Evolutionary conservation across 2,797 vertebrate genomes (phyloP).

Genomic region (Craterocephalus amniculus): DNA sequence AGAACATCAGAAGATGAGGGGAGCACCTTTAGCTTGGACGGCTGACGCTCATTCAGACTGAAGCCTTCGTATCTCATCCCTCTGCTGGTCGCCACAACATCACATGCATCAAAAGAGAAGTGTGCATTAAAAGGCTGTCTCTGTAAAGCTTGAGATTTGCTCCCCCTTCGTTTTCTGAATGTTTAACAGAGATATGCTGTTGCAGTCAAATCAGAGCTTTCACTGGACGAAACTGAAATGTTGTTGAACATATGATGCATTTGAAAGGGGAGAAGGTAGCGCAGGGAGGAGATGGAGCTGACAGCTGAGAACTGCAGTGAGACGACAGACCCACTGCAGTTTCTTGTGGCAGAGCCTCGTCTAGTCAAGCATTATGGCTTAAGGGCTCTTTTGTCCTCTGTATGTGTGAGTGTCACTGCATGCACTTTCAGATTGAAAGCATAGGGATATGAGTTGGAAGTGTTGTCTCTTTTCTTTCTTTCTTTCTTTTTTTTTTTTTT

Average conservation of each 20-base stretch:
- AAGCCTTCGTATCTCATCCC: constrained; percentile 29
- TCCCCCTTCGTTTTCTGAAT: constrained; percentile 15
- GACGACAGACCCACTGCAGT: constrained; percentile 48
- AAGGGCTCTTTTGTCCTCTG: constrained; percentile 13
- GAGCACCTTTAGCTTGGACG: constrained; percentile 9
- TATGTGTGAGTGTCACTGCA: not conserved
- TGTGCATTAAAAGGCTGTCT: constrained; percentile 25
- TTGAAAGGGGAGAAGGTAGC: constrained; percentile 26
- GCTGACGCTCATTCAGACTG: constrained; percentile 21
- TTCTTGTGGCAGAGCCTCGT: constrained; percentile 35
- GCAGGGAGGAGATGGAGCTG: constrained; percentile 30
- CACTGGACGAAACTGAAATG: constrained; percentile 28
- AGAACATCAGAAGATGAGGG: constrained; percentile 17
- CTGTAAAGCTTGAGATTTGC: constrained; percentile 31
- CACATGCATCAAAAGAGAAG: constrained; percentile 31
- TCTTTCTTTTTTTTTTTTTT: too few relatives aligned
- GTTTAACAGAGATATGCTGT: constrained; percentile 29
- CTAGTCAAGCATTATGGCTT: constrained; percentile 44
- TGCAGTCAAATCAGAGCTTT: constrained; percentile 22
- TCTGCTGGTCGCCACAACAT: constrained; percentile 34
- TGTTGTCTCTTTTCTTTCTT: constrained; percentile 46
- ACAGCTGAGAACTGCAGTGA: constrained; percentile 50
- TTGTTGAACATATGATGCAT: constrained; percentile 25
- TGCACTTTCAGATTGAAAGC: constrained; percentile 6
- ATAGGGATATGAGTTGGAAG: constrained; percentile 21